A percentile compares a stretch with the other conserved stretches of the same genome.
Evolutionary conservation across 2,888 invertebrate genomes (phyloP).

Genomic region (Polydrusus cervinus): DNA sequence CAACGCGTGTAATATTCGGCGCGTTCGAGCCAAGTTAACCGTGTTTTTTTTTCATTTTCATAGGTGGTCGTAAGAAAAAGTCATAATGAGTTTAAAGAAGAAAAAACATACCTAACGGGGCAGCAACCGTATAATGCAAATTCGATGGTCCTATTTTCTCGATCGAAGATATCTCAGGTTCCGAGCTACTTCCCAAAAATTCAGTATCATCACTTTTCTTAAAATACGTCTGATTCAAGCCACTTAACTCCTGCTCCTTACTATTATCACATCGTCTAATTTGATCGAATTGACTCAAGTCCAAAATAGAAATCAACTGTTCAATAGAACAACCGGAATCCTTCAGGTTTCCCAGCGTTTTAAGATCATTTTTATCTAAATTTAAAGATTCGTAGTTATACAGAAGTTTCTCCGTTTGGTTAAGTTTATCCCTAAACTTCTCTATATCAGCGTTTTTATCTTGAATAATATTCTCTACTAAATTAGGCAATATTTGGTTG

Average conservation of each 20-base stretch:
- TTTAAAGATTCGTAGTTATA: conserved; percentile 75
- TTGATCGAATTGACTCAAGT: conserved; percentile 79
- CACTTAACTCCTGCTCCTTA: conserved; percentile 54
- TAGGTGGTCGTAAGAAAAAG: too few species aligned
- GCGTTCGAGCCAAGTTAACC: too few species aligned
- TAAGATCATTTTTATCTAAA: conserved; percentile 75
- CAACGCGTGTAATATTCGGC: too few species aligned
- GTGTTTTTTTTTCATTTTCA: too few species aligned
- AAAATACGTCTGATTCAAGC: conserved; percentile 42
- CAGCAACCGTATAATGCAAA: conserved; percentile 71
- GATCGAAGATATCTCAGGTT: conserved; percentile 67
- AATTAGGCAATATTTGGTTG: conserved; percentile 72
- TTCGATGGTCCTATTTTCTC: conserved; percentile 64
- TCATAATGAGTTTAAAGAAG: too few species aligned
- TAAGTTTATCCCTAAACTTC: conserved; percentile 74
- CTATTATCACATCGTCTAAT: conserved; percentile 65
- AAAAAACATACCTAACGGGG: conserved; percentile 58
- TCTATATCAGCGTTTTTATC: conserved; percentile 84
- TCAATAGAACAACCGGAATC: conserved; percentile 81
- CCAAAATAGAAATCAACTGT: conserved; percentile 83
- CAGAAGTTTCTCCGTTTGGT: conserved; percentile 74
- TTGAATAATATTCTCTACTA: conserved; percentile 77
- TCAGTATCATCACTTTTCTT: conserved; percentile 52
- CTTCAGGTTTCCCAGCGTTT: conserved; percentile 72
- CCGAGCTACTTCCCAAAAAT: conserved; percentile 45